phyloP scores from a whole-genome alignment of 2,888 invertebrate species.

The Campoletis raptor region DNA sequence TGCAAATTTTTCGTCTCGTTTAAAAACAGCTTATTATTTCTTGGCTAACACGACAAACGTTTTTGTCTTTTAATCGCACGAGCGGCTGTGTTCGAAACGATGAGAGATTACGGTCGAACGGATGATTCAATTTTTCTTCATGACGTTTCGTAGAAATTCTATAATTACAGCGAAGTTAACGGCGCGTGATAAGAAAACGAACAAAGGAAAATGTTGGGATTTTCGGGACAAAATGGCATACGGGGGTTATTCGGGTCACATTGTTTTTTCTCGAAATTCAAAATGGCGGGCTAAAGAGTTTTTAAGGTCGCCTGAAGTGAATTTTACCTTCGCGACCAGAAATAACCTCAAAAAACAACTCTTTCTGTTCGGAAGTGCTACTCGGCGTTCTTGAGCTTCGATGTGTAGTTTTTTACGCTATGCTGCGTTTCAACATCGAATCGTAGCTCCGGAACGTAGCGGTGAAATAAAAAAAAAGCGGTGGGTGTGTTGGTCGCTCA shows the following conservation, averaged over 20 bases:
- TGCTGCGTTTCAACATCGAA: background rate
- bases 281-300: background rate
- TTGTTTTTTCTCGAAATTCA: background rate
- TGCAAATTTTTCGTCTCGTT: slow-evolving; percentile 3
- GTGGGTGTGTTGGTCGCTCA: slow-evolving; percentile 2
- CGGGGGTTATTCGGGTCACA: background rate
- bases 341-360: background rate
- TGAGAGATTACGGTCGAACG: slow-evolving; percentile 17
- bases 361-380: background rate
- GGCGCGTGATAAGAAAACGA: background rate
- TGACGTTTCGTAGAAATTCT: slow-evolving; percentile 3
- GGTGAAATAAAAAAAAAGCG: background rate
- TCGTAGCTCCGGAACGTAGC: background rate
- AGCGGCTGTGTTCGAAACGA: background rate
- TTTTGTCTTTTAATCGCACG: background rate
- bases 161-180: slow-evolving; percentile 6
- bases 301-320: background rate
- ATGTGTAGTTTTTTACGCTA: background rate
- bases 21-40: background rate
- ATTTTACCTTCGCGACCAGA: background rate
- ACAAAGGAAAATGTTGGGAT: background rate
- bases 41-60: background rate
- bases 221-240: background rate
- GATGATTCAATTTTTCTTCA: slow-evolving; percentile 10
- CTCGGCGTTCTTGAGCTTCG: background rate